Percentiles rank a stretch among this genome's conserved stretches.
phyloP scores from a whole-genome alignment of 2,888 invertebrate species.

The Agrochola lota region DNA sequence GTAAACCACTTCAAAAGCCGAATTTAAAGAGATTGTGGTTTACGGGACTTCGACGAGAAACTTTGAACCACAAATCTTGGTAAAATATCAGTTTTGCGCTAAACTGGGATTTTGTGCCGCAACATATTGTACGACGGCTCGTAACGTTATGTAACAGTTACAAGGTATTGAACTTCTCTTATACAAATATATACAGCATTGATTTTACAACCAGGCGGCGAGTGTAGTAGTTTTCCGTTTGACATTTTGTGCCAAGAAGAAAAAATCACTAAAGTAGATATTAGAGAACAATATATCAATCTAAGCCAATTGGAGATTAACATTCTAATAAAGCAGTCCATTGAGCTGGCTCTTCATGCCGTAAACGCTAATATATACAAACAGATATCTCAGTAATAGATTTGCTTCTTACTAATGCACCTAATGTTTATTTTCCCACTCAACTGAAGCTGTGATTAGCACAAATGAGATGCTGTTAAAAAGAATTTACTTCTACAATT shows the following conservation, averaged over 20 bases:
- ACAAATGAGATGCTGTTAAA: conserved; percentile 55
- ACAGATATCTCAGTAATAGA: conserved; percentile 45
- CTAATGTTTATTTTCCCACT: conserved; percentile 66
- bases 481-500: conserved; percentile 42
- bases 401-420: conserved; percentile 62
- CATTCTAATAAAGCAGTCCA: conserved; percentile 60
- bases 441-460: conserved; percentile 60
- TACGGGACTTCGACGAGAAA: conserved; percentile 53
- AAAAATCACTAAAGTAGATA: background rate
- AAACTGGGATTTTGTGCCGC: conserved; percentile 33
- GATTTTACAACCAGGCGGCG: conserved; percentile 38
- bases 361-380: conserved; percentile 63
- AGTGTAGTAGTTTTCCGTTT: conserved; percentile 16
- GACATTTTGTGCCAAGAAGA: conserved; percentile 5
- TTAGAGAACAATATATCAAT: conserved; percentile 39
- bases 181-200: conserved; percentile 40
- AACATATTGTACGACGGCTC: conserved; percentile 45
- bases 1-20: conserved; percentile 62
- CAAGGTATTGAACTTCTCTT: conserved; percentile 50
- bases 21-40: conserved; percentile 57
- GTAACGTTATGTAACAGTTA: conserved; percentile 48
- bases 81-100: conserved; percentile 47
- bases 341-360: conserved; percentile 45
- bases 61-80: conserved; percentile 56
- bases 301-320: conserved; percentile 26